Evolutionary conservation across 2,888 invertebrate genomes (phyloP).

Genomic region (Ernsta delagoae): DNA sequence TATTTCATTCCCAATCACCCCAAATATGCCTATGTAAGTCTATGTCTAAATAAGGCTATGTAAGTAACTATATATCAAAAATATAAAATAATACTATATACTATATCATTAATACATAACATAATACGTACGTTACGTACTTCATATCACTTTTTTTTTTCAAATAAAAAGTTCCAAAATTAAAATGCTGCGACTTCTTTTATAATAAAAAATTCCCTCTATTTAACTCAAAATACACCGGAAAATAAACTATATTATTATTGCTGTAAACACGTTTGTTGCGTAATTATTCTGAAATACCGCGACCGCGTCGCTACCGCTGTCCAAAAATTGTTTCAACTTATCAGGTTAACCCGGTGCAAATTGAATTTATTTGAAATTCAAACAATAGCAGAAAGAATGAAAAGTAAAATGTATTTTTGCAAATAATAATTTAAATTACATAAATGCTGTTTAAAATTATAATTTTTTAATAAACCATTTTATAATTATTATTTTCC

Average conservation of each 20-base stretch:
- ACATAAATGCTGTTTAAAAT: too few species aligned
- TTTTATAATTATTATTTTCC: too few species aligned
- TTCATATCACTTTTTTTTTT: background rate
- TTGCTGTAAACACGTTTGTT: background rate
- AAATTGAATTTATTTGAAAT: slow-evolving; percentile 11
- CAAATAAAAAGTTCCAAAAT: background rate
- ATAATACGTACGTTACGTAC: too few species aligned
- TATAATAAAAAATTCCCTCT: background rate
- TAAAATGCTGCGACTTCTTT: background rate
- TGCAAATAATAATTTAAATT: too few species aligned
- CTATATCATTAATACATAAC: too few species aligned
- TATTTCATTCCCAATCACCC: too few species aligned
- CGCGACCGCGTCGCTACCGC: slow-evolving; percentile 2
- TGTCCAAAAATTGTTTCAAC: slow-evolving; percentile 19
- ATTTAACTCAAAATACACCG: background rate
- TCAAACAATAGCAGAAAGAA: background rate
- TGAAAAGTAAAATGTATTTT: background rate
- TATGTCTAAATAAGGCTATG: too few species aligned
- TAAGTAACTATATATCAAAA: too few species aligned
- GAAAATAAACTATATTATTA: background rate
- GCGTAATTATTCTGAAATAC: slow-evolving; percentile 22
- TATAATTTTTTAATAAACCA: too few species aligned
- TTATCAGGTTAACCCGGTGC: slow-evolving; percentile 6
- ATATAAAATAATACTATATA: too few species aligned
- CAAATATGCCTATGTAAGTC: too few species aligned